Evolutionary conservation across 1,140 invertebrate species (phyloP).

Genomic region (Solenopsis invicta): DNA sequence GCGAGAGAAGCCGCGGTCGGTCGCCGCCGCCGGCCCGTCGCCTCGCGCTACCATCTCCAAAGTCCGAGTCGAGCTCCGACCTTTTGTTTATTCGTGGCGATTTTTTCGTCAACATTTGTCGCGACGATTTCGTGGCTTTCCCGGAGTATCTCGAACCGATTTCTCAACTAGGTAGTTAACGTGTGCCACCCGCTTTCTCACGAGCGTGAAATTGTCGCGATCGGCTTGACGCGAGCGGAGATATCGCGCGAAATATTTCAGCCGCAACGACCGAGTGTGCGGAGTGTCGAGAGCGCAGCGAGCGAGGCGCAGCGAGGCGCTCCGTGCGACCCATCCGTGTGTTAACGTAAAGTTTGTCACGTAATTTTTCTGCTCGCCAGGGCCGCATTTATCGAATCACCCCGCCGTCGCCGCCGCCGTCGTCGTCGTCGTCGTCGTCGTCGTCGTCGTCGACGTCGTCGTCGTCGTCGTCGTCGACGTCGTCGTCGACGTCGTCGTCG

Average conservation of each 20-base stretch:
- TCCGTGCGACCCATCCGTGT: slow-evolving; percentile 74
- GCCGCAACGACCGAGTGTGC: slow-evolving; percentile 40
- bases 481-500: too few species aligned
- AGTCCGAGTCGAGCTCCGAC: slow-evolving; percentile 76
- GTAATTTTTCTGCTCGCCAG: slow-evolving; percentile 83
- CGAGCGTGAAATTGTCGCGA: slow-evolving; percentile 59
- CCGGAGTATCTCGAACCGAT: slow-evolving; percentile 9
- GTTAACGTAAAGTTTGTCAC: slow-evolving; percentile 84
- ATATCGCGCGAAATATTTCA: slow-evolving; percentile 81
- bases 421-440: too few species aligned
- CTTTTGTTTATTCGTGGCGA: slow-evolving; percentile 85
- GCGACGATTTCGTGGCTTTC: slow-evolving; percentile 67
- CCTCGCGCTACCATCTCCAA: slow-evolving; percentile 68
- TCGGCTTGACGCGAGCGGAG: slow-evolving; percentile 53
- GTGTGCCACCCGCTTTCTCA: slow-evolving; percentile 50
- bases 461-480: too few species aligned
- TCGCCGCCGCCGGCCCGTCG: neutral
- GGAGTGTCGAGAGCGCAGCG: neutral
- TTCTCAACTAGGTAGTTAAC: slow-evolving; percentile 72
- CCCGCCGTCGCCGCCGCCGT: slow-evolving; percentile 58
- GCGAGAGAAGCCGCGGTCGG: slow-evolving; percentile 46
- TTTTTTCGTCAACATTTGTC: slow-evolving; percentile 77
- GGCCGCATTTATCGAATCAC: slow-evolving; percentile 80
- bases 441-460: too few species aligned
- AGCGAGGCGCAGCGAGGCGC: slow-evolving; percentile 68